These are phyloP conservation scores for Nothocercus julius DNA, from an alignment of 2,113 vertebrate genomes.

Conservation along the genomic window DNA sequence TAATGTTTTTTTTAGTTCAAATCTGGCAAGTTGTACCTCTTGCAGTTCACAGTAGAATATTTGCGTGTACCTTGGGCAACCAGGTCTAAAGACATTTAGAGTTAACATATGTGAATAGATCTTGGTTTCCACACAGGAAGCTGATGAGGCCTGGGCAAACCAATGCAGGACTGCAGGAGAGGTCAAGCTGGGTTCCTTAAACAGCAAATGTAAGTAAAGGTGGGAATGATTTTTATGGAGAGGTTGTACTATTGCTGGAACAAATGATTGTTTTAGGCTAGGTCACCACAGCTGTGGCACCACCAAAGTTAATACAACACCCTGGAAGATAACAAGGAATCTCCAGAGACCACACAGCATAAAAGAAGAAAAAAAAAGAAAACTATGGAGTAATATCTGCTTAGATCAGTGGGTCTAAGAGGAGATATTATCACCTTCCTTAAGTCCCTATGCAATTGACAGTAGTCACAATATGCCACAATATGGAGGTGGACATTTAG, in stretches of 20 bases:
- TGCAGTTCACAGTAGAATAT: background rate
- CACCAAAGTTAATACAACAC: background rate
- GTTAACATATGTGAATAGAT: background rate
- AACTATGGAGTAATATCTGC: background rate
- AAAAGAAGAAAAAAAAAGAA: background rate
- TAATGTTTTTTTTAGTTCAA: background rate
- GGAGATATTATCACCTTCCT: background rate
- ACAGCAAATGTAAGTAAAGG: background rate
- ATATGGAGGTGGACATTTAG: background rate
- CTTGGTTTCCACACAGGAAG: background rate
- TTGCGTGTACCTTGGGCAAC: background rate
- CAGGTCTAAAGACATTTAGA: background rate
- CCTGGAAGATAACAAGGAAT: background rate
- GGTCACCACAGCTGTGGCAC: background rate
- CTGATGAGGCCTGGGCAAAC: background rate
- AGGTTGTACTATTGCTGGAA: background rate
- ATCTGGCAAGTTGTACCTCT: background rate
- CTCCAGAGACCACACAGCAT: background rate
- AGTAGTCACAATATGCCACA: background rate
- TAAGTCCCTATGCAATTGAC: background rate
- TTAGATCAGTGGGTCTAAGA: background rate
- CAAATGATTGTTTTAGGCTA: background rate
- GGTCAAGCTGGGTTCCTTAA: background rate
- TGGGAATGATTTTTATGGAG: background rate
- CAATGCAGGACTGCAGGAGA: background rate